Base-by-base conservation (phyloP, 2,113 vertebrate genomes). In the Toxotes chatareus region DNA sequence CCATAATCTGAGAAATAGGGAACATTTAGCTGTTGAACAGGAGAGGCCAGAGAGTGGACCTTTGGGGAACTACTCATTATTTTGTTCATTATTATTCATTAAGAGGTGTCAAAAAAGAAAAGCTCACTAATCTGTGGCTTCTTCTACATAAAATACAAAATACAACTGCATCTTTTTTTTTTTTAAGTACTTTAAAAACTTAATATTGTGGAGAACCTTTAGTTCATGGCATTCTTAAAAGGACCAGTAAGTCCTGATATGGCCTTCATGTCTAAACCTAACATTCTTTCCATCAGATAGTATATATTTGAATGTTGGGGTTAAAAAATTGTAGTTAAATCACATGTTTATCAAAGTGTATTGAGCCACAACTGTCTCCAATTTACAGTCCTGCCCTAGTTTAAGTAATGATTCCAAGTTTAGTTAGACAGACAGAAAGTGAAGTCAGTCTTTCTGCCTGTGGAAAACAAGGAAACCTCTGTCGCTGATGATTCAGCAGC, bases 401-500 rank as follows among this genome's bases (percentile, higher is more conserved):
- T 34, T 32, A 44, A 36, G 36, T 23, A 61, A 31, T 32, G 44
- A 36, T 4, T 19, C 27, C 19, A 14, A 9, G 17, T 2, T 4
- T 1, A 5, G 12, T 61, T 14, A 47, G 32, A 14, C 31, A 62
- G 32, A 32, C n/a, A 61, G 76, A 75, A 17, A 53, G 77, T 60
- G 63, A 77, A 57, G 61, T 64, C 72, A 64, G 49, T 60, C 7
- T 68, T 38, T 38, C 38, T 6, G 62, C 19, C 21, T 53, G 49
- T 44, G 40, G 19, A 49, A 42, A 73, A 68, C 31, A 60, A 60
- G 8, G 62, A 81, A 55, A 42, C 46, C 5, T 49, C 56, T 63
- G 57, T 78, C 34, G 13, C 19, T 74, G 70, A 63, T 63, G 76
- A 78, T 55, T 81, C 77, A 76, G 40, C 65, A 2, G 5, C 53